Evolutionary conservation across 2,113 vertebrate genomes (phyloP).

Genomic region (Glareola pratincola): DNA sequence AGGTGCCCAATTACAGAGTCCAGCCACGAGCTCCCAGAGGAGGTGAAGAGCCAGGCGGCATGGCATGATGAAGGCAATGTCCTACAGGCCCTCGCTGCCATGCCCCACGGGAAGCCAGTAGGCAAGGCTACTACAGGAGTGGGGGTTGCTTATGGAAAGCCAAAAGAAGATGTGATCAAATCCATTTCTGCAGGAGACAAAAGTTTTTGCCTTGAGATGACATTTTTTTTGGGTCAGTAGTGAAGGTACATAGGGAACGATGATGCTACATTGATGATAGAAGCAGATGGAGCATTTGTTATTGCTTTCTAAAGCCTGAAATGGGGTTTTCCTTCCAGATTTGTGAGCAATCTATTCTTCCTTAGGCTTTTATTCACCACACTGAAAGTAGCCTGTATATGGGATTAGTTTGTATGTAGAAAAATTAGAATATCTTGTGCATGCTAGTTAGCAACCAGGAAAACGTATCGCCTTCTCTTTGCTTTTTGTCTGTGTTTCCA

Average conservation of each 20-base stretch:
- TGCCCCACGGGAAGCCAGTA: background rate
- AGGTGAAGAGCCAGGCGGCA: fast-evolving
- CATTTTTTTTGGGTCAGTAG: background rate
- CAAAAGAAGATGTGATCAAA: background rate
- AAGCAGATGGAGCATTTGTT: background rate
- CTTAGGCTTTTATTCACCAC: background rate
- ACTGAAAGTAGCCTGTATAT: background rate
- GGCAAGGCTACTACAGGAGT: background rate
- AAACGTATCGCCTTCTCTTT: background rate
- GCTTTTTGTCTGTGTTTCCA: background rate
- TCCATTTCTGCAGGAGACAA: background rate
- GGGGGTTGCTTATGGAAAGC: background rate
- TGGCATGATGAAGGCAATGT: background rate
- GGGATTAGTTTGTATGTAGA: background rate
- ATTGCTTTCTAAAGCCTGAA: background rate
- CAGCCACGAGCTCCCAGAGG: background rate
- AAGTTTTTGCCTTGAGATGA: background rate
- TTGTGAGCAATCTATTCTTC: background rate
- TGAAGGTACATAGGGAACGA: background rate
- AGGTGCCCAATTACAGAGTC: background rate
- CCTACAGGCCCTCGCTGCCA: background rate
- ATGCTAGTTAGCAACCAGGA: background rate
- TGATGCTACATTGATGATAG: background rate
- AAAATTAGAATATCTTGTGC: background rate
- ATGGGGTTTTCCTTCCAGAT: background rate